A percentile compares a stretch with the other conserved stretches of the same genome.
phyloP scores from a whole-genome alignment of 2,888 invertebrate species.

The Torymus tubicola region DNA sequence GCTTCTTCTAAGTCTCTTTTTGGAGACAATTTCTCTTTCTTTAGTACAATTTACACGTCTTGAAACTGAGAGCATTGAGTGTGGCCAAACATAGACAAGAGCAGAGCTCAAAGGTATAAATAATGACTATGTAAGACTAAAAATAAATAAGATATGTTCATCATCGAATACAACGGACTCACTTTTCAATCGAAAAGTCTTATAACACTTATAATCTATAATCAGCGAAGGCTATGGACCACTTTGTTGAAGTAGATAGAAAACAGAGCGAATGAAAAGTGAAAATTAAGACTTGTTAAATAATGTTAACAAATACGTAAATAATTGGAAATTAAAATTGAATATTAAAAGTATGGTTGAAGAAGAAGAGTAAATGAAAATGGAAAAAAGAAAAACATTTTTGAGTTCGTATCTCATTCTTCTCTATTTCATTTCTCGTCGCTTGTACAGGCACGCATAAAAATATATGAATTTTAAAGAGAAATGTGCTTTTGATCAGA shows the following conservation, averaged over 20 bases:
- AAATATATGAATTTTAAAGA: not conserved
- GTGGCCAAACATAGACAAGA: constrained; percentile 53
- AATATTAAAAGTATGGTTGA: constrained; percentile 5
- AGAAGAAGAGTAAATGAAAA: not conserved
- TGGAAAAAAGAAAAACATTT: constrained; percentile 26
- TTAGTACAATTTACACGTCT: constrained; percentile 77
- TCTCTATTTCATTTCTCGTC: constrained; percentile 14
- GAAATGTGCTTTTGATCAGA: no score
- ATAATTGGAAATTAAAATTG: constrained; percentile 15
- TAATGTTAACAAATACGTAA: constrained; percentile 44
- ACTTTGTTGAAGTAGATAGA: constrained; percentile 40
- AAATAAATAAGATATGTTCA: constrained; percentile 63
- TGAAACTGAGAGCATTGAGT: constrained; percentile 63
- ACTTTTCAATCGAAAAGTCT: constrained; percentile 40
- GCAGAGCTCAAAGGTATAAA: constrained; percentile 79
- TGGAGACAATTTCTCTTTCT: constrained; percentile 70
- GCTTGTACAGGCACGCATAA: constrained; percentile 26
- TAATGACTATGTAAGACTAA: constrained; percentile 77
- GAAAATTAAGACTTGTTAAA: constrained; percentile 36
- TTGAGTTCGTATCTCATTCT: constrained; percentile 16
- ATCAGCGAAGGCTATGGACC: constrained; percentile 49
- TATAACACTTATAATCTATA: constrained; percentile 34
- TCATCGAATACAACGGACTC: constrained; percentile 30
- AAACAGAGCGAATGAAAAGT: constrained; percentile 1
- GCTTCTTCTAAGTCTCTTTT: constrained; percentile 88